These are phyloP conservation scores for Proteles cristata DNA, from an alignment of 2,113 vertebrate genomes.

Conservation along the genomic window DNA sequence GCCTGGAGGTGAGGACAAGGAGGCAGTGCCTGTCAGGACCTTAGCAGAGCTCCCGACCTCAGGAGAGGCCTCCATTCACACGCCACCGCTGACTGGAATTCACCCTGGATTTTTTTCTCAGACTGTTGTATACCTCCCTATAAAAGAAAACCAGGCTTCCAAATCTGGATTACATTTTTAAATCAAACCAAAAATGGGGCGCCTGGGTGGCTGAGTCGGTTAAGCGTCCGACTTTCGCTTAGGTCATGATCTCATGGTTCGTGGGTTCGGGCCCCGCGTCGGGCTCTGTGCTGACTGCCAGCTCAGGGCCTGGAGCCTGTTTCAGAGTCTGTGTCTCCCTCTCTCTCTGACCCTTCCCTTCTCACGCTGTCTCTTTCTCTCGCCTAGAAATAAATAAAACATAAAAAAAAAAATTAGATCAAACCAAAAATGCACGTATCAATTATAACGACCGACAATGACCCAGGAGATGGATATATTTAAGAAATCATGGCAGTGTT, in stretches of 20 bases:
- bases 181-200: background rate
- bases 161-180: background rate
- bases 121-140: background rate
- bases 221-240: too few relatives aligned
- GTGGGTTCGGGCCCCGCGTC: too few relatives aligned
- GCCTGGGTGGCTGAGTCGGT: too few relatives aligned
- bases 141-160: background rate
- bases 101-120: background rate
- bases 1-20: background rate
- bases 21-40: accelerated
- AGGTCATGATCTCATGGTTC: too few relatives aligned
- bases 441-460: background rate
- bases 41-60: background rate
- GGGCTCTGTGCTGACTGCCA: too few relatives aligned
- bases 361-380: too few relatives aligned
- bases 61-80: background rate
- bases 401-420: background rate
- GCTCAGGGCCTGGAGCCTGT: too few relatives aligned
- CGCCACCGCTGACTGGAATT: background rate
- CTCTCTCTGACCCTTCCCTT: too few relatives aligned
- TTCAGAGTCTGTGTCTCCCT: too few relatives aligned
- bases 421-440: background rate
- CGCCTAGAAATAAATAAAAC: too few relatives aligned
- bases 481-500: background rate
- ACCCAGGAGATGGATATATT: background rate